Conservation (phyloP, 2,797 vertebrate genomes). For the Enteromius viviparus region DNA sequence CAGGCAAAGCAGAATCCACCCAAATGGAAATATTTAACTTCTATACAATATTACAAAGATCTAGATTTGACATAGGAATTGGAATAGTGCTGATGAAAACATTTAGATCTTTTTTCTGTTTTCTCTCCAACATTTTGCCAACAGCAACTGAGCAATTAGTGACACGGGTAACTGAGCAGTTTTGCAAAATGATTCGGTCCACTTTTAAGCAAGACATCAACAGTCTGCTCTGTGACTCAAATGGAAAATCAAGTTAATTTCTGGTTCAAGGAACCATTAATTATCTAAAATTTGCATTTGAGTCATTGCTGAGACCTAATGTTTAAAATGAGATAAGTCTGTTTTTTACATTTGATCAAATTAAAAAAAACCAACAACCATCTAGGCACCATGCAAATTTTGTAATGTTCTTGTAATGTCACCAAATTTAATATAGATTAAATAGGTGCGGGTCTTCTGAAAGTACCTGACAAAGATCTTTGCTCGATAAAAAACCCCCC, state of each 20-base stretch:
- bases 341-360: too few relatives aligned
- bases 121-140: neutral
- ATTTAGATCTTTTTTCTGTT: neutral
- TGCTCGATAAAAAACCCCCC: neutral
- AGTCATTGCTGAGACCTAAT: neutral
- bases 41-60: neutral
- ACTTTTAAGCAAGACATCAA: neutral
- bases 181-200: too few relatives aligned
- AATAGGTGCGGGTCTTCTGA: neutral
- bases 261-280: neutral
- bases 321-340: neutral
- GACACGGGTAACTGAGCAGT: neutral
- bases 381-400: neutral
- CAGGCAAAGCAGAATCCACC: conserved; percentile 21
- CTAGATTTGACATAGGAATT: neutral
- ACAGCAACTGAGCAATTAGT: neutral
- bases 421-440: neutral
- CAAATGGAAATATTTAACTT: neutral
- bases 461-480: neutral
- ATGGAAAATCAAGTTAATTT: neutral
- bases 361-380: too few relatives aligned
- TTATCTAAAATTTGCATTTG: neutral
- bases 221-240: neutral
- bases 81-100: conserved; percentile 4
- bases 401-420: too few relatives aligned